Evolutionary conservation across 2,888 invertebrate species (phyloP).

Genomic region (Melikaiella ostensackeni): DNA sequence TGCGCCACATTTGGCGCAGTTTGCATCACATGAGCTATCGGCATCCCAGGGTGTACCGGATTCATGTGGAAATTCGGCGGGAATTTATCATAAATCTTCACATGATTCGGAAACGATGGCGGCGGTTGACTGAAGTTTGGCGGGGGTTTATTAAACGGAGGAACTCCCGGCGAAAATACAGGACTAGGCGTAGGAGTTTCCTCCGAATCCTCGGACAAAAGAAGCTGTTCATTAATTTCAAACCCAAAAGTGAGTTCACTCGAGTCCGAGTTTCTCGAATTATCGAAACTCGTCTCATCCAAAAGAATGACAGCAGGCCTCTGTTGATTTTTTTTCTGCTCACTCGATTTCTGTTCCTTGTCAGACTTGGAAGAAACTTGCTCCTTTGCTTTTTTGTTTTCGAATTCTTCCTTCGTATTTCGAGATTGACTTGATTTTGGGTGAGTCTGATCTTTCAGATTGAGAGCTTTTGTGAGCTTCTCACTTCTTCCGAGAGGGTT

Average conservation of each 20-base stretch:
- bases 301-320: slow-evolving; percentile 87
- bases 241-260: slow-evolving; percentile 89
- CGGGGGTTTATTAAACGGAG: slow-evolving; percentile 57
- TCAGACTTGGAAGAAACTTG: slow-evolving; percentile 44
- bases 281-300: slow-evolving; percentile 77
- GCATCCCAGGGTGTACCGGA: slow-evolving; percentile 59
- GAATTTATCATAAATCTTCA: slow-evolving; percentile 60
- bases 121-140: slow-evolving; percentile 66
- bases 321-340: slow-evolving; percentile 40
- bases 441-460: slow-evolving; percentile 52
- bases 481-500: slow-evolving; percentile 41
- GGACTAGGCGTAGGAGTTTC: slow-evolving; percentile 56
- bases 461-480: slow-evolving; percentile 50
- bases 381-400: slow-evolving; percentile 60
- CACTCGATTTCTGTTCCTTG: slow-evolving; percentile 15
- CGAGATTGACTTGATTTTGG: slow-evolving; percentile 20
- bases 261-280: slow-evolving; percentile 70
- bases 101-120: slow-evolving; percentile 58
- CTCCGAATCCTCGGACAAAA: slow-evolving; percentile 77
- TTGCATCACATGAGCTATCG: slow-evolving; percentile 47
- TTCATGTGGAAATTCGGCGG: slow-evolving; percentile 62
- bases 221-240: slow-evolving; percentile 86
- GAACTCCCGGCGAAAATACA: slow-evolving; percentile 53
- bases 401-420: slow-evolving; percentile 50
- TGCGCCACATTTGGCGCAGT: slow-evolving; percentile 14